Base-by-base conservation (phyloP, 2,113 vertebrate genomes). In the Pholis gunnellus region DNA sequence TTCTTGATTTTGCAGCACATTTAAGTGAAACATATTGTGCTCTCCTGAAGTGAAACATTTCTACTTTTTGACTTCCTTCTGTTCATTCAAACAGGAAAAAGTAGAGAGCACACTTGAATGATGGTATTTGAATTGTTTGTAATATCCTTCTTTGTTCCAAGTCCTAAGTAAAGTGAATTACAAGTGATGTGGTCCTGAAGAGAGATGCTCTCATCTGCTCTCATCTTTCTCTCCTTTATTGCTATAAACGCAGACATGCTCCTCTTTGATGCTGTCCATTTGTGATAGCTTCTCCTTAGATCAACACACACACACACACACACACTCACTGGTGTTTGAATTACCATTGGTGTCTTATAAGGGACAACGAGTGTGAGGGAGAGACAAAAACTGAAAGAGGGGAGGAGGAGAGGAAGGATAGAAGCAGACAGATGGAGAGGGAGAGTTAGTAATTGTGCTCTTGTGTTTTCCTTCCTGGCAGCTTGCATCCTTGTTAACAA, bases 281-380 rank as follows among this genome's bases (percentile, higher is more conserved):
- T 84, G 65, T 71, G 71, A 77, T 82, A 34, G 84, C 81, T 76
- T 82, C 79, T 79, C 83, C 57, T 76, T 64, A 44, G 79, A 61
- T 74, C 40, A 42, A 48, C 27, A 36, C 40, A 22, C 34, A 54
- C 68, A 56, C 38, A 42, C 50, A 22, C 50, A n/a, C 52, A 15
- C 74, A 38, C 40, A 34, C 36, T 48, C 75, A 40, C 59, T 36
- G 25, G 72, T 79, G 70, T 87, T 81, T 90, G 72, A 87, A 85
- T 89, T 87, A 82, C 84, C 77, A 74, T 83, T 27, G 90, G 90
- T 83, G 83, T 89, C 76, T 88, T 88, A 84, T 79, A 81, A 81
- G 74, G 70, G 59, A 78, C 60, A 77, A 76, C 54, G 65, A 86
- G 64, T 60, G 57, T 64, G 75, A 63, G 60, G 46, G 86, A 67